These are phyloP conservation scores for Flexamia atlantica DNA, from an alignment of 2,888 invertebrate species.

Conservation along the genomic window DNA sequence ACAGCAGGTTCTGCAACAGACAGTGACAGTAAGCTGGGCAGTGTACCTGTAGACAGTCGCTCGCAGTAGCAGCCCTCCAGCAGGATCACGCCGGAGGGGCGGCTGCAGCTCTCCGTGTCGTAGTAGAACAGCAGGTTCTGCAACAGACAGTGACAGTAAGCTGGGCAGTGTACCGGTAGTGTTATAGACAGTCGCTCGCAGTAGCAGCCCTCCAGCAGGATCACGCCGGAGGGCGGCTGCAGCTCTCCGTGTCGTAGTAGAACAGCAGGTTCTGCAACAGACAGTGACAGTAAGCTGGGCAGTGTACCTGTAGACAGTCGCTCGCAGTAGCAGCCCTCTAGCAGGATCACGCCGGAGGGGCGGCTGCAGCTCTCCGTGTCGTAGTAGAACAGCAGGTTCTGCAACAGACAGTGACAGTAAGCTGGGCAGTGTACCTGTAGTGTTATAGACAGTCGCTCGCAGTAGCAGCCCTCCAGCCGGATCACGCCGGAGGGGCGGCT, in stretches of 20 bases:
- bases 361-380: too few relatives aligned
- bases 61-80: constrained; percentile 95
- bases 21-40: constrained; percentile 70
- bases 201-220: constrained; percentile 93
- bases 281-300: too few relatives aligned
- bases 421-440: too few relatives aligned
- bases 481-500: too few relatives aligned
- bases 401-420: too few relatives aligned
- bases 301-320: too few relatives aligned
- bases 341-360: too few relatives aligned
- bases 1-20: constrained; percentile 86
- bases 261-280: too few relatives aligned
- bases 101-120: constrained; percentile 87
- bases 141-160: not conserved
- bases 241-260: constrained; percentile 92
- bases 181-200: constrained; percentile 84
- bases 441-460: too few relatives aligned
- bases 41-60: constrained; percentile 77
- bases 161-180: constrained; percentile 73
- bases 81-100: constrained; percentile 90
- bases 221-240: constrained; percentile 89
- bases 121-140: constrained; percentile 95
- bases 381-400: too few relatives aligned
- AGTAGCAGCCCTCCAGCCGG: too few relatives aligned
- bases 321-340: too few relatives aligned